A percentile compares a stretch with the other conserved stretches of the same genome.
Evolutionary conservation across 2,888 invertebrate genomes (phyloP).

Genomic region (Caenorhabditis drosophilae): DNA sequence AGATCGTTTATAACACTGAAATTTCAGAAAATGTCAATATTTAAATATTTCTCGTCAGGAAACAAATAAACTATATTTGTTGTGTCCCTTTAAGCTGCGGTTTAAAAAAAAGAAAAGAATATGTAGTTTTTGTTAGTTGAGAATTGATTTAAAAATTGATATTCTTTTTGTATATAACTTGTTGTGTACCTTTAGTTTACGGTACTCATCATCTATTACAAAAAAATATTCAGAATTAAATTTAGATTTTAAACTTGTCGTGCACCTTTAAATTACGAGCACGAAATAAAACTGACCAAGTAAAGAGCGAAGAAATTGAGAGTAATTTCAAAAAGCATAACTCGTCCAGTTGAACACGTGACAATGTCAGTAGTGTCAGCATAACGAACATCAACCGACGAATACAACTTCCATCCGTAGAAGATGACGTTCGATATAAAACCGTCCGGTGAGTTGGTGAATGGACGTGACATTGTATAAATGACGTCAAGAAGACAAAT

Average conservation of each 20-base stretch:
- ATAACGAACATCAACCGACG: slow-evolving; percentile 62
- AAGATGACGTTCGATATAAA: slow-evolving; percentile 35
- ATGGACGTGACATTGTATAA: slow-evolving; percentile 48
- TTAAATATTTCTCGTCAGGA: too few species aligned
- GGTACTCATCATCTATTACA: background rate
- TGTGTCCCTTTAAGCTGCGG: background rate
- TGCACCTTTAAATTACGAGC: background rate
- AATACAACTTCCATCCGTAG: slow-evolving; percentile 61
- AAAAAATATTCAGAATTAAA: background rate
- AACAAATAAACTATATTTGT: background rate
- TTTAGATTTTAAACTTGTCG: background rate
- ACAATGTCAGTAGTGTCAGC: slow-evolving; percentile 56
- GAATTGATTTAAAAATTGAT: too few species aligned
- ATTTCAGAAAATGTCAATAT: too few species aligned
- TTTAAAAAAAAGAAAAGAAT: background rate
- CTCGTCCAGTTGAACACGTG: slow-evolving; percentile 64
- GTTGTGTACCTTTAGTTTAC: background rate
- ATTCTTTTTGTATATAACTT: too few species aligned
- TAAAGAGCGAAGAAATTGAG: slow-evolving; percentile 58
- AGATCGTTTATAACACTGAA: slow-evolving; percentile 50
- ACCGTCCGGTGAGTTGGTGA: slow-evolving; percentile 30
- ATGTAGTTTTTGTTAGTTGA: background rate
- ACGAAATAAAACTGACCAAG: slow-evolving; percentile 32
- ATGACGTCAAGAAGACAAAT: slow-evolving; percentile 51
- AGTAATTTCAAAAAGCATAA: slow-evolving; percentile 62